Percentiles rank a stretch among this genome's conserved stretches.
Conservation (phyloP, 2,888 invertebrate genomes). For the Stratiomys singularior region DNA sequence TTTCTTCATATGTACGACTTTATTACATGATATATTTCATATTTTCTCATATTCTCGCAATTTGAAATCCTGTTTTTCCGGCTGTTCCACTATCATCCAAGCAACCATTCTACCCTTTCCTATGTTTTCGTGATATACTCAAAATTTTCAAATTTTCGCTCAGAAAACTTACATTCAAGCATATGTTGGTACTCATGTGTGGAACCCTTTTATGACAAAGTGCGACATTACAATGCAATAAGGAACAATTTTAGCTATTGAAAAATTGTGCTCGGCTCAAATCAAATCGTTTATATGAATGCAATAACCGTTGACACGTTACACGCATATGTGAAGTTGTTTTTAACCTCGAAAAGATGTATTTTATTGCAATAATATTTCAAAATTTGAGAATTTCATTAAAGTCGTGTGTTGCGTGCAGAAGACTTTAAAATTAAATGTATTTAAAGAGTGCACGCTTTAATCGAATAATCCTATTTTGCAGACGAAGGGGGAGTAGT, state of each 20-base stretch:
- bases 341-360: constrained; percentile 7
- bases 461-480: too few relatives aligned
- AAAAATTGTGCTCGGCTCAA: constrained; percentile 12
- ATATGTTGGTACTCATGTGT: constrained; percentile 21
- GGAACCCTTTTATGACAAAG: constrained; percentile 12
- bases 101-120: too few relatives aligned
- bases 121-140: too few relatives aligned
- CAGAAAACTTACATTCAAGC: constrained; percentile 2
- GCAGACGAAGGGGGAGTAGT: too few relatives aligned
- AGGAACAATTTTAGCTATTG: constrained; percentile 34
- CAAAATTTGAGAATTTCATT: constrained; percentile 10
- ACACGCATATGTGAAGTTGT: not conserved
- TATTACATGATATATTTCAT: not conserved
- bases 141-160: too few relatives aligned
- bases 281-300: constrained; percentile 8
- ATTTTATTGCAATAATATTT: constrained; percentile 49
- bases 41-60: constrained; percentile 48
- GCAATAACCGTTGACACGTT: constrained; percentile 6
- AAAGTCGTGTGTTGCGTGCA: too few relatives aligned
- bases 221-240: constrained; percentile 7
- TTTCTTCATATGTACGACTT: constrained; percentile 14
- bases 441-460: too few relatives aligned
- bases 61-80: constrained; percentile 50
- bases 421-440: too few relatives aligned
- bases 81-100: constrained; percentile 32